These are phyloP conservation scores for Platichthys flesus DNA, from an alignment of 2,113 vertebrate species.

Conservation along the genomic window DNA sequence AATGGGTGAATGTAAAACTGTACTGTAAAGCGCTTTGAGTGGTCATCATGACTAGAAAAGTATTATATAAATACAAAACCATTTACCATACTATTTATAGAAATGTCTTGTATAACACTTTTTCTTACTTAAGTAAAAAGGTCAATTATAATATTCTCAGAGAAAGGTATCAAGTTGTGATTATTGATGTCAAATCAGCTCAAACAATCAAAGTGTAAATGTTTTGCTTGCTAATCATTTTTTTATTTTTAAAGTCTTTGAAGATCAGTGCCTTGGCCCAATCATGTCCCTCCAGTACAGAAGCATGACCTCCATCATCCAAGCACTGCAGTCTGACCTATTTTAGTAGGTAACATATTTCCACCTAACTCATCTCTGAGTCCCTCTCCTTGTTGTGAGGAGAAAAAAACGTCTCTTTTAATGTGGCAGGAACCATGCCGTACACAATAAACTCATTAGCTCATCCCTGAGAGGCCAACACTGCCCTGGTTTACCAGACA, in stretches of 20 bases:
- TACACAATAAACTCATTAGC: slow-evolving; percentile 37
- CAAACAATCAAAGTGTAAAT: background rate
- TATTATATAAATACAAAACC: no score
- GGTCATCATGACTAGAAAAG: no score
- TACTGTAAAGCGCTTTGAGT: no score
- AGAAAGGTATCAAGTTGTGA: background rate
- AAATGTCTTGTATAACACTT: background rate
- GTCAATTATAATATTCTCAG: background rate
- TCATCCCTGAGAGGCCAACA: slow-evolving; percentile 33
- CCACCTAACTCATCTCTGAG: slow-evolving; percentile 11
- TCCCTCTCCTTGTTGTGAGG: slow-evolving; percentile 25
- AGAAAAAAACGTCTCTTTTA: slow-evolving; percentile 33
- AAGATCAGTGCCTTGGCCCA: slow-evolving; percentile 4
- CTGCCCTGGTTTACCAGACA: slow-evolving; percentile 22
- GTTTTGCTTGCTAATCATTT: background rate
- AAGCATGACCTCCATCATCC: slow-evolving; percentile 1
- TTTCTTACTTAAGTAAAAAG: background rate
- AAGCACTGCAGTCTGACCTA: slow-evolving; percentile 11
- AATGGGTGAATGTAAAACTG: no score
- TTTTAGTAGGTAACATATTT: slow-evolving; percentile 25
- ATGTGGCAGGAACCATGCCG: slow-evolving; percentile 28
- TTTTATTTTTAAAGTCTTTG: background rate
- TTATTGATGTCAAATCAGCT: background rate
- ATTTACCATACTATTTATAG: background rate
- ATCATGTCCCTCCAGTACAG: background rate